Evolutionary conservation across 2,888 invertebrate genomes (phyloP).

Genomic region (Phragmatobia fuliginosa): DNA sequence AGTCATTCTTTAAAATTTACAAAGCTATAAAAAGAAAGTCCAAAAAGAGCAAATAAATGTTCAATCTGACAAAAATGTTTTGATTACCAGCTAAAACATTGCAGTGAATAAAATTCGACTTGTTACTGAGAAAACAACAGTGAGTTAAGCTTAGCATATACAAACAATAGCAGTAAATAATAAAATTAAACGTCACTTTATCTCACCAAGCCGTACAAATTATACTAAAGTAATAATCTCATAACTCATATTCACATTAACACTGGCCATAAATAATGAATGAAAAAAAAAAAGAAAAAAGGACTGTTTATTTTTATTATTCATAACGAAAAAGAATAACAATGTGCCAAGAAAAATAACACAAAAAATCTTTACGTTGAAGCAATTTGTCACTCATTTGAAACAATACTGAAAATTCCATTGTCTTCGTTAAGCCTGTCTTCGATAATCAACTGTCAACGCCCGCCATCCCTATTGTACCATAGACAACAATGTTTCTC

Average conservation of each 20-base stretch:
- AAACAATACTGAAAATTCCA: slow-evolving; percentile 68
- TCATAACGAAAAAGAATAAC: slow-evolving; percentile 53
- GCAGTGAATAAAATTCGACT: slow-evolving; percentile 48
- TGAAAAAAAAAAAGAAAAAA: slow-evolving; percentile 56
- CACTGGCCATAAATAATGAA: slow-evolving; percentile 66
- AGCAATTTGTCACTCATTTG: slow-evolving; percentile 79
- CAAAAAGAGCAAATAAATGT: slow-evolving; percentile 29
- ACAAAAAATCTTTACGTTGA: slow-evolving; percentile 53
- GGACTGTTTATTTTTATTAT: slow-evolving; percentile 56
- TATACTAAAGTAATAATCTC: slow-evolving; percentile 70
- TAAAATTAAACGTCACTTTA: slow-evolving; percentile 71
- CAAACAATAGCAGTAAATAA: slow-evolving; percentile 79
- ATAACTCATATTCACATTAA: slow-evolving; percentile 72
- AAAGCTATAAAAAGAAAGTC: not conserved
- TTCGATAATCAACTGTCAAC: slow-evolving; percentile 78
- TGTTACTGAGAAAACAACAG: slow-evolving; percentile 54
- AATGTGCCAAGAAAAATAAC: slow-evolving; percentile 65
- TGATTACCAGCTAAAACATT: slow-evolving; percentile 48
- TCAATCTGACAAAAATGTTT: slow-evolving; percentile 46
- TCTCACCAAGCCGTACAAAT: slow-evolving; percentile 67
- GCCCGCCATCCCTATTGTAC: slow-evolving; percentile 73
- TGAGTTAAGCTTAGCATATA: slow-evolving; percentile 36
- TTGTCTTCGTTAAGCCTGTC: slow-evolving; percentile 67
- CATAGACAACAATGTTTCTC: slow-evolving; percentile 68
- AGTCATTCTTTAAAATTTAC: not conserved